Evolutionary conservation across 2,797 vertebrate genomes (phyloP), one percentile per base, ranked within the genome.

Genomic region (Tokudaia tokunoshimensis): DNA sequence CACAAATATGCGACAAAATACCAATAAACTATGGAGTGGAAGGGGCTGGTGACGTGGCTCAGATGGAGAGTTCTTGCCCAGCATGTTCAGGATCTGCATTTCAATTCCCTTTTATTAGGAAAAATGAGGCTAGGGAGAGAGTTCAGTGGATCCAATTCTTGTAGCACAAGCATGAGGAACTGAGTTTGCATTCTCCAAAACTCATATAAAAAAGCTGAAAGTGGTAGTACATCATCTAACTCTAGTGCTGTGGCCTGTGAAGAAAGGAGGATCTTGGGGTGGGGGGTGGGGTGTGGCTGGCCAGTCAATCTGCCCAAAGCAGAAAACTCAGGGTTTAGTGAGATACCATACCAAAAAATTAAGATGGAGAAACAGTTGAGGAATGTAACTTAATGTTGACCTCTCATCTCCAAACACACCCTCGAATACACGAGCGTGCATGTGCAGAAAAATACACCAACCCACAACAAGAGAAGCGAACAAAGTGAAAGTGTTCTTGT

Each of bases 1-100:
- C 57, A 84, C 17, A 94, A 41, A 76, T 74, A 41, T 24, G 61
- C 6, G 83, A 82, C 76, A 93, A 95, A 87, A 85, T 88, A 52
- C 41, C 41, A 92, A 65, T 84, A 87, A 97, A 86, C 76, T 8
- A 50, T 83, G 67, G 22, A 0, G 26, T 44, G 6, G 20, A 63
- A n/a, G 63, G 50, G 19, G 7, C 37, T 47, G 50, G 11, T 41
- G 15, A 29, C 41, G 6, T 65, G 59, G 47, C 26, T 75, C 50
- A 59, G 41, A 1, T 20, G 59, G 26, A 50, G 57, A 78, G 20
- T n/a, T 31, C 86, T 67, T 91, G 17, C 15, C 37, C 55, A 41
- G 24, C n/a, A 81, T 44, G n/a, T 50, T 31, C 34, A 20, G 37
- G 50, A n/a, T 67, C 11, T 37, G 4, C 24, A 41, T n/a, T 65